Base-by-base conservation (phyloP, 1,140 invertebrate species). In the Pseudoatta argentina region DNA sequence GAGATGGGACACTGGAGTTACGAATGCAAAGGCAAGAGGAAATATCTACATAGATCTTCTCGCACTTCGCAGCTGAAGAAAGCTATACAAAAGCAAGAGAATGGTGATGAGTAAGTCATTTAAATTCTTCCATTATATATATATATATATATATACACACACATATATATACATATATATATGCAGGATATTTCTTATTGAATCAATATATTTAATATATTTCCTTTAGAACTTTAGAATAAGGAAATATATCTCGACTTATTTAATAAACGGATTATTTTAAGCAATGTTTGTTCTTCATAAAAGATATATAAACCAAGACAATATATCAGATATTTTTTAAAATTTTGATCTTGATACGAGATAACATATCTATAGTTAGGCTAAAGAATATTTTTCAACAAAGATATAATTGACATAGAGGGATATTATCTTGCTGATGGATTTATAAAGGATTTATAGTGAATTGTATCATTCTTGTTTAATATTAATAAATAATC, bases 1-100 rank as follows among this genome's bases (percentile, higher is more conserved):
- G 97, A 98, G 94, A 97, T 97, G 91, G 98, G 98, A 0, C 98
- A 99, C 93, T 99, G 98, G 98, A 98, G 98, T 76, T 99, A 98
- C 90, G 97, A 99, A 94, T 99, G 98, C 93, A 98, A 97, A 88
- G 97, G 97, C n/a, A 98, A 98, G 95, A 95, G 98, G 64, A 99
- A 99, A 95, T 98, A 97, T 94, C 95, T 98, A 14, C 97, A 98
- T 79, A 96, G 98, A 87, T 96, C 96, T 53, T 98, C 98, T 2
- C 96, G 98, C 67, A 98, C 98, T 2, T 96, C 97, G 89, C 96
- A 97, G 71, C 94, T 99, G 79, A 98, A 97, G 88, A 98, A 98
- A 94, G 96, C 96, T 91, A 92, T 97, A 91, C 97, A 97, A 73
- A 91, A 95, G 10, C 96, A 96, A 64, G 93, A 96, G 87, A 94